Percentiles rank a stretch among this genome's conserved stretches.
Conservation (phyloP, 1,140 invertebrate genomes). For the Drosophila ficusphila region DNA sequence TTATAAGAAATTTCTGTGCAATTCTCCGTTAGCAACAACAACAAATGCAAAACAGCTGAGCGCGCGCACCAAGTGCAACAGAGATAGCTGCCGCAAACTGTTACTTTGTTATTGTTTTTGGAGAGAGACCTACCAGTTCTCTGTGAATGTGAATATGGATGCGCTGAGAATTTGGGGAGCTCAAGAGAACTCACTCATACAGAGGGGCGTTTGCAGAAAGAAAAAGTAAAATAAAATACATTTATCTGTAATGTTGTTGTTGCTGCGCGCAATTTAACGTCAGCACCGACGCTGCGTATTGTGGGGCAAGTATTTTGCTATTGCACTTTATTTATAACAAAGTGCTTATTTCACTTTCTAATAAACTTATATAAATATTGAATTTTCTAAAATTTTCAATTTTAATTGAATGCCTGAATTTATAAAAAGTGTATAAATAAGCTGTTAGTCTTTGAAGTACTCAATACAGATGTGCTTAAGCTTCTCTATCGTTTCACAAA, state of each 20-base stretch:
- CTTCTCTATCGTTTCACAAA: too few species aligned
- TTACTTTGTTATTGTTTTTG: constrained; percentile 41
- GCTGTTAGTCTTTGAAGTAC: too few species aligned
- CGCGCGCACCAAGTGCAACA: constrained; percentile 21
- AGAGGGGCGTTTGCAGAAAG: constrained; percentile 39
- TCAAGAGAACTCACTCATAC: constrained; percentile 29
- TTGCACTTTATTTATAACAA: too few species aligned
- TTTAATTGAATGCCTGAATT: too few species aligned
- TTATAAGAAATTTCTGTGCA: constrained; percentile 1
- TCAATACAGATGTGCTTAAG: too few species aligned
- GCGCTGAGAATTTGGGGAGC: constrained; percentile 11
- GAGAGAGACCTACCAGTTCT: constrained; percentile 21
- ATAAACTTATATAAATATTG: too few species aligned
- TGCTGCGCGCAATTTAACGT: constrained; percentile 75
- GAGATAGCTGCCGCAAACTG: constrained; percentile 9
- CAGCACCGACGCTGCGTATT: constrained; percentile 37
- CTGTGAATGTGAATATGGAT: constrained; percentile 32
- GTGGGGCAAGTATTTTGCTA: not conserved
- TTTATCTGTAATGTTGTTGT: constrained; percentile 35
- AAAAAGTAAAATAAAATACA: constrained; percentile 64
- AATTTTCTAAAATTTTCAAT: too few species aligned
- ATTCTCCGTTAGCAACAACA: constrained; percentile 24
- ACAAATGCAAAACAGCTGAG: constrained; percentile 39
- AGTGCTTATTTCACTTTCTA: too few species aligned
- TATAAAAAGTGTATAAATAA: too few species aligned